Base-by-base conservation (phyloP, 1,140 invertebrate species). In the Saccostrea cuccullata region DNA sequence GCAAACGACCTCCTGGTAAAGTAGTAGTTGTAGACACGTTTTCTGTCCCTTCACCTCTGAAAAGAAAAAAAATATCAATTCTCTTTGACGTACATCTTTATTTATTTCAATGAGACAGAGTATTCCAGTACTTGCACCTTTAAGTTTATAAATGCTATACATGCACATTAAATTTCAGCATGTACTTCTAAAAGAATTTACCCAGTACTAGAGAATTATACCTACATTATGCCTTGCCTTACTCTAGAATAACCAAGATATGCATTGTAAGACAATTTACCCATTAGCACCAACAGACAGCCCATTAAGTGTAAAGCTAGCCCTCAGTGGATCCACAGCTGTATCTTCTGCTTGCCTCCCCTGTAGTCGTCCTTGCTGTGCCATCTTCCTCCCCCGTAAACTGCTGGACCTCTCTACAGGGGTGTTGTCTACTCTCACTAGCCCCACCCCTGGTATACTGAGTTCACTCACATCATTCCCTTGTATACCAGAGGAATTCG, bases 231-330 rank as follows among this genome's bases (percentile, higher is more conserved):
- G 2, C 30, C 30, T 36, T 36, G 30, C 30, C 30, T 36, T 36
- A 47, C 6, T 47, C 47, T 47, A 47, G 9, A 47, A 47, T 47
- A 47, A 47, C n/a, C 26, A 26, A 40, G 36, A 40, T 36, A 15
- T 86, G 30, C 40, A 70, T n/a, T 60, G 13, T n/a, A 55, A 20
- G 2, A 0, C 47, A 17, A 55, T 55, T 84, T 84, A 84, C 82
- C 82, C 82, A 55, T 55, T 77, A 56, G 85, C 60, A 56, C 86
- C 86, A 84, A 89, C 83, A 47, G 86, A 85, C 40, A 58, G 55
- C 5, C 89, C 89, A 83, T 85, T 86, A 12, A 89, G 40, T 30
- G 89, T 87, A 67, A 89, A 89, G 55, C 70, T 89, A 1, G 89
- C 67, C 20, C 89, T 40, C 1, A 87, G 70, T 64, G 84, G 55